A percentile compares a stretch with the other conserved stretches of the same genome.
phyloP scores from a whole-genome alignment of 30 jellyfish, hydroid and myxozoan genomes.

The Haliclystus octoradiatus region DNA sequence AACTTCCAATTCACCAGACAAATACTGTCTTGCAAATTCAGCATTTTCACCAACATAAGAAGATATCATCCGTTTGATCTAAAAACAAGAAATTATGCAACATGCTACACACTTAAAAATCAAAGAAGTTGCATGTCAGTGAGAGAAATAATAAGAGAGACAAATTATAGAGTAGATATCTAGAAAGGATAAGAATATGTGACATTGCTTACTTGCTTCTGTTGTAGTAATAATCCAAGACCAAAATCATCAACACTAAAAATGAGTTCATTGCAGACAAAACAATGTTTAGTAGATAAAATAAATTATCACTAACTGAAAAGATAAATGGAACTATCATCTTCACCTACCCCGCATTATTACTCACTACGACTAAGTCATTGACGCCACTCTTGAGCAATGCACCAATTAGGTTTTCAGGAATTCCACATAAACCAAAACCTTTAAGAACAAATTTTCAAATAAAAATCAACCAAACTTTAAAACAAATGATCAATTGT shows the following conservation, averaged over 20 bases:
- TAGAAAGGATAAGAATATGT: not conserved
- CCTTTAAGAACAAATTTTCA: too few species aligned
- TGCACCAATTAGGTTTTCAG: constrained; percentile 79
- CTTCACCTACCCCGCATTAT: constrained; percentile 74
- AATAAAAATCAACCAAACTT: too few species aligned
- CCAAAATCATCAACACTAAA: constrained; percentile 90
- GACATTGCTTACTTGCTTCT: constrained; percentile 43
- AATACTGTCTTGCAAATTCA: constrained; percentile 76
- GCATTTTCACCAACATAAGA: constrained; percentile 94
- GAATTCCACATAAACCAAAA: constrained; percentile 96
- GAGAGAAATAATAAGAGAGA: too few species aligned
- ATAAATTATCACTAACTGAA: too few species aligned
- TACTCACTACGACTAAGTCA: constrained; percentile 74
- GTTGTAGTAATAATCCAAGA: constrained; percentile 62
- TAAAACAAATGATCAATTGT: too few species aligned
- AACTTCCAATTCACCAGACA: constrained; percentile 88
- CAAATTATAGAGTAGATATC: too few species aligned
- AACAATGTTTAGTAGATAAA: too few species aligned
- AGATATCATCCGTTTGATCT: constrained; percentile 84
- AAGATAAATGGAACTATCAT: too few species aligned
- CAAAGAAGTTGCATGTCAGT: too few species aligned
- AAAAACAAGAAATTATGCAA: not conserved
- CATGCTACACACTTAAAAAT: too few species aligned
- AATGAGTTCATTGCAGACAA: too few species aligned
- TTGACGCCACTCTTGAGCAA: constrained; percentile 47